Conservation (phyloP, 2,113 vertebrate species). For the Pterophyllum scalare region DNA sequence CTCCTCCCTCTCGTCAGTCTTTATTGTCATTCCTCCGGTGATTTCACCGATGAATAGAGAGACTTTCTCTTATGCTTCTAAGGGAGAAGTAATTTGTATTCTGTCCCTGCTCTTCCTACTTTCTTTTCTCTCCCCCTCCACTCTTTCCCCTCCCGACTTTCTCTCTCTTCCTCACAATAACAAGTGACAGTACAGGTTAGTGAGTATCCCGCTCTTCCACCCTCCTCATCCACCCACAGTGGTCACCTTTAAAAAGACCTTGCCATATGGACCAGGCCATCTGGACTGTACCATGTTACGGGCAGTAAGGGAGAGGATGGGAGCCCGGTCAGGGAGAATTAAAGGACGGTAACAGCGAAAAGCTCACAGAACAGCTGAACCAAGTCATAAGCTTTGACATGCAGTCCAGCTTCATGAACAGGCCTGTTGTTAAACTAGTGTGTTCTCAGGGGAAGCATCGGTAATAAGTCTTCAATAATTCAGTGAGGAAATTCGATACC, state of each 20-base stretch:
- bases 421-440: slow-evolving; percentile 32
- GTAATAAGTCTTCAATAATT: slow-evolving; percentile 51
- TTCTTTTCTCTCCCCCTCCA: background rate
- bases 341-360: slow-evolving; percentile 12
- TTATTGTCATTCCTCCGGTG: slow-evolving; percentile 52
- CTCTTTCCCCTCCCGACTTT: background rate
- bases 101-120: slow-evolving; percentile 29
- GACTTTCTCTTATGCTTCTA: slow-evolving; percentile 30
- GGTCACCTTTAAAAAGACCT: slow-evolving; percentile 73
- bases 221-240: slow-evolving; percentile 28
- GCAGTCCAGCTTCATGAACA: slow-evolving; percentile 26
- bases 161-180: slow-evolving; percentile 32
- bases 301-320: slow-evolving; percentile 19
- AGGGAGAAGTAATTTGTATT: slow-evolving; percentile 64
- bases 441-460: slow-evolving; percentile 44
- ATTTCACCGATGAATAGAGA: slow-evolving; percentile 52
- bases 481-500: slow-evolving; percentile 41
- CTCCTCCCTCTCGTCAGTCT: background rate
- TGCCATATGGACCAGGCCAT: slow-evolving; percentile 73
- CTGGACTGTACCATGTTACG: slow-evolving; percentile 72
- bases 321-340: slow-evolving; percentile 11
- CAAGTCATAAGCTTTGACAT: background rate
- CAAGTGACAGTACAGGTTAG: slow-evolving; percentile 43
- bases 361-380: slow-evolving; percentile 27
- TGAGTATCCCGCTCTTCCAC: background rate